Conservation (phyloP, 2,797 vertebrate genomes). For the Sebastes reedi region DNA sequence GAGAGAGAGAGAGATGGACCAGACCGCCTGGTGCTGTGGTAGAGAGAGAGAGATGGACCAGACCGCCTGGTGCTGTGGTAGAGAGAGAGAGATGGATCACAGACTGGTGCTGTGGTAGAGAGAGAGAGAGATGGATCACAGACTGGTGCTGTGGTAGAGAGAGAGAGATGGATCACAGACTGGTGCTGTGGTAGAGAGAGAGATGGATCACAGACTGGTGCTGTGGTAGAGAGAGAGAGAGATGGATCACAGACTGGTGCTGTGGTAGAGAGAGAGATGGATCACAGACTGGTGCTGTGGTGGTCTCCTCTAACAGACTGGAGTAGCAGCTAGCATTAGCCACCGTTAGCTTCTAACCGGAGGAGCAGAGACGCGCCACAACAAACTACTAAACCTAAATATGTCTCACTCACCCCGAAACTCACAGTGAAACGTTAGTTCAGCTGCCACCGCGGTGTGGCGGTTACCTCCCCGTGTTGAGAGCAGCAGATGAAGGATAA, state of each 20-base stretch:
- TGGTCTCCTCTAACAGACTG: neutral
- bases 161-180: neutral
- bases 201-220: no score
- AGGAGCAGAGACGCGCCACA: constrained; percentile 42
- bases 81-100: neutral
- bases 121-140: neutral
- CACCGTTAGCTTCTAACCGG: constrained; percentile 47
- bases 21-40: neutral
- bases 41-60: neutral
- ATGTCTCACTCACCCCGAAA: constrained; percentile 60
- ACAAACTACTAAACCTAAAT: neutral
- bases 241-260: neutral
- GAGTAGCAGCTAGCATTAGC: constrained; percentile 68
- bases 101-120: neutral
- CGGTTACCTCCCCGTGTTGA: constrained; percentile 3
- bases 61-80: no score
- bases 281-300: neutral
- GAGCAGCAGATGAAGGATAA: constrained; percentile 34
- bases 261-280: neutral
- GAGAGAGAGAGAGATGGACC: neutral
- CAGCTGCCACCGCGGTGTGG: neutral
- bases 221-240: neutral
- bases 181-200: neutral
- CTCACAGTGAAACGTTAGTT: constrained; percentile 3
- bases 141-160: no score